Percentiles rank a stretch among this genome's conserved stretches.
Conservation (phyloP, 1,140 invertebrate genomes). For the Atopsyche davidsoni region DNA sequence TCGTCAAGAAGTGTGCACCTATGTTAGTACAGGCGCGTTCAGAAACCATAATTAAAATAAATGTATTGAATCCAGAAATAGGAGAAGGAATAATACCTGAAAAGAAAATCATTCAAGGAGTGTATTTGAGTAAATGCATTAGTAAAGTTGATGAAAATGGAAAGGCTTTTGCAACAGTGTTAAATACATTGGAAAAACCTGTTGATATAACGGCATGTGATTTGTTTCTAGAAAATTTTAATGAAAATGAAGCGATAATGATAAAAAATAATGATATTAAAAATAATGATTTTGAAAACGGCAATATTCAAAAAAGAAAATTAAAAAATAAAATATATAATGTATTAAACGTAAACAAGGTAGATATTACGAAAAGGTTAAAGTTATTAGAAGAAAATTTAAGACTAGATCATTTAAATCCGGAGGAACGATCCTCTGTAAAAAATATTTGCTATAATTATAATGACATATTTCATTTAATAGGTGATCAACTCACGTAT, state of each 20-base stretch:
- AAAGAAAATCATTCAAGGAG: slow-evolving; percentile 9
- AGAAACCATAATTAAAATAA: slow-evolving; percentile 22
- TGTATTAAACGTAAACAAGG: neutral
- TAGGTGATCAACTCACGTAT: slow-evolving; percentile 13
- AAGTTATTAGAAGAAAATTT: slow-evolving; percentile 5
- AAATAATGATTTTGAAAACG: neutral
- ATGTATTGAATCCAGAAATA: slow-evolving; percentile 24
- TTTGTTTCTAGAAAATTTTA: slow-evolving; percentile 1
- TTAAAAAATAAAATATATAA: neutral
- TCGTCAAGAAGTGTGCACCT: too few species aligned
- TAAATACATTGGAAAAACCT: slow-evolving; percentile 26
- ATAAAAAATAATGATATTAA: neutral
- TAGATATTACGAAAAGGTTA: neutral
- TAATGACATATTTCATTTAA: slow-evolving; percentile 30
- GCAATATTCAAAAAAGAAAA: neutral
- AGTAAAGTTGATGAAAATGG: neutral
- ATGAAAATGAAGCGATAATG: slow-evolving; percentile 5
- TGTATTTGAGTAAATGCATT: slow-evolving; percentile 15
- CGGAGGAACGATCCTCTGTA: slow-evolving; percentile 21
- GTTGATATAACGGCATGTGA: slow-evolving; percentile 4
- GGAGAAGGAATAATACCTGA: slow-evolving; percentile 20
- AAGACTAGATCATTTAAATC: slow-evolving; percentile 27
- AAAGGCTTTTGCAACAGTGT: slow-evolving; percentile 20
- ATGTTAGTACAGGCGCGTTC: slow-evolving; percentile 14
- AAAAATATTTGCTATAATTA: slow-evolving; percentile 22